These are phyloP conservation scores for Campylorhamphus procurvoides DNA, from an alignment of 2,113 vertebrate species.

Conservation along the genomic window DNA sequence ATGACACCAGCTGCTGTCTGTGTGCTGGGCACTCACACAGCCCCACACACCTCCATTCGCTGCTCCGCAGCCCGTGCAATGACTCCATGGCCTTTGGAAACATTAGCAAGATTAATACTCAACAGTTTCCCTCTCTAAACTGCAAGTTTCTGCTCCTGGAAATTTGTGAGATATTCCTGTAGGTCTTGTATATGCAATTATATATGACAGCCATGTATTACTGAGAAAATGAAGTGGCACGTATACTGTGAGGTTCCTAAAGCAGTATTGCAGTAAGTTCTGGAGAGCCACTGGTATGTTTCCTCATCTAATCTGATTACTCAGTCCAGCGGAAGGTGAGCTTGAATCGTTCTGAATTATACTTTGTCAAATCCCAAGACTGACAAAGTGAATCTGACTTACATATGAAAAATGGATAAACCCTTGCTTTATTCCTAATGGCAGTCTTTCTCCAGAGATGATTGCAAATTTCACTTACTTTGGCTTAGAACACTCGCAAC, in stretches of 20 bases:
- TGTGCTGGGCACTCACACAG: background rate
- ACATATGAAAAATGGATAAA: constrained; percentile 64
- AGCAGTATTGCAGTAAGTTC: background rate
- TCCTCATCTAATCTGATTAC: constrained; percentile 30
- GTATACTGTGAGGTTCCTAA: accelerated
- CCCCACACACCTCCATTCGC: background rate
- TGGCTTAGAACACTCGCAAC: background rate
- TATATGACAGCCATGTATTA: background rate
- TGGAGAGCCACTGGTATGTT: background rate
- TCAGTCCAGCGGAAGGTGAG: constrained; percentile 46
- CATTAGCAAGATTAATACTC: background rate
- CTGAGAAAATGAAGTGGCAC: background rate
- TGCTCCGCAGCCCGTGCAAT: background rate
- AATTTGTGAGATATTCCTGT: background rate
- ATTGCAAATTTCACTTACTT: background rate
- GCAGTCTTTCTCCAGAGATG: constrained; percentile 28
- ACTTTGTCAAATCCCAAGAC: constrained; percentile 41
- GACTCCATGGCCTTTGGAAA: background rate
- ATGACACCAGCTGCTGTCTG: background rate
- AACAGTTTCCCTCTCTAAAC: background rate
- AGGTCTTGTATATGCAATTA: background rate
- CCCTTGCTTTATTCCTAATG: constrained; percentile 24
- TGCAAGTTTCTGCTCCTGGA: background rate
- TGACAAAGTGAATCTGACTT: constrained; percentile 56
- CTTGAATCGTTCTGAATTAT: constrained; percentile 37